Evolutionary conservation across 2,797 vertebrate genomes (phyloP).

Genomic region (Huso huso): DNA sequence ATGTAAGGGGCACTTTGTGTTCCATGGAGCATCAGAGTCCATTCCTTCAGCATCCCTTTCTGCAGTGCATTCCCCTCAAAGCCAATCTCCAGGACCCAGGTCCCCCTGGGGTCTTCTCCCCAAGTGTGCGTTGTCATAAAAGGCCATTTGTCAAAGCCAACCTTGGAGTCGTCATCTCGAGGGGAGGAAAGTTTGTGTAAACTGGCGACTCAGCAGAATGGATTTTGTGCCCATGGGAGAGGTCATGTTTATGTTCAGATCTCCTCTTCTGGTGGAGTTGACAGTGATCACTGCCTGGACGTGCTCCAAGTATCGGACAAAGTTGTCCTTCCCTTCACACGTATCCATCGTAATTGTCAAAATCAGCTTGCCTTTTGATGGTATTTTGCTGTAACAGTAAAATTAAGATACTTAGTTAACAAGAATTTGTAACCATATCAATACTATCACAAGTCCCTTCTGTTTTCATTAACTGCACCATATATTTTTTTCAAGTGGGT

Average conservation of each 20-base stretch:
- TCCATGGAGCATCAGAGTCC: conserved; percentile 96
- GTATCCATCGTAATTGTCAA: conserved; percentile 77
- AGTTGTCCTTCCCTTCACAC: conserved; percentile 92
- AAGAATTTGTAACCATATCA: too few species aligned
- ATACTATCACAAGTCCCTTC: too few species aligned
- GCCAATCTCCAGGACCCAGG: conserved; percentile 87
- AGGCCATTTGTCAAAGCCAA: conserved; percentile 98
- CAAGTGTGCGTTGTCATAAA: conserved; percentile 98
- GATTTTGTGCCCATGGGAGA: conserved; percentile 97
- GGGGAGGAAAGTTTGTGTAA: too few species aligned
- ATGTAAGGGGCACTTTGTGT: conserved; percentile 97
- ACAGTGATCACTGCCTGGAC: conserved; percentile 93
- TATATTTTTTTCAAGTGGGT: too few species aligned
- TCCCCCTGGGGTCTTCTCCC: conserved; percentile 96
- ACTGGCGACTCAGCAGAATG: conserved; percentile 88
- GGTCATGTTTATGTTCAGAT: conserved; percentile 96
- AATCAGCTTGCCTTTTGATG: conserved; percentile 73
- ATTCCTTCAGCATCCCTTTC: conserved; percentile 85
- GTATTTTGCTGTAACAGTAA: conserved; percentile 72
- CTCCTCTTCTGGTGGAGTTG: conserved; percentile 83
- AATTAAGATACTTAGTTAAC: background rate
- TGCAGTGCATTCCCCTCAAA: conserved; percentile 75
- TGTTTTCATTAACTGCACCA: too few species aligned
- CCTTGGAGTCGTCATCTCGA: conserved; percentile 88
- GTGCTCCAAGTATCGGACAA: conserved; percentile 93